Base-by-base conservation (phyloP, 2,797 vertebrate species). In the Yasuhikotakia modesta region DNA sequence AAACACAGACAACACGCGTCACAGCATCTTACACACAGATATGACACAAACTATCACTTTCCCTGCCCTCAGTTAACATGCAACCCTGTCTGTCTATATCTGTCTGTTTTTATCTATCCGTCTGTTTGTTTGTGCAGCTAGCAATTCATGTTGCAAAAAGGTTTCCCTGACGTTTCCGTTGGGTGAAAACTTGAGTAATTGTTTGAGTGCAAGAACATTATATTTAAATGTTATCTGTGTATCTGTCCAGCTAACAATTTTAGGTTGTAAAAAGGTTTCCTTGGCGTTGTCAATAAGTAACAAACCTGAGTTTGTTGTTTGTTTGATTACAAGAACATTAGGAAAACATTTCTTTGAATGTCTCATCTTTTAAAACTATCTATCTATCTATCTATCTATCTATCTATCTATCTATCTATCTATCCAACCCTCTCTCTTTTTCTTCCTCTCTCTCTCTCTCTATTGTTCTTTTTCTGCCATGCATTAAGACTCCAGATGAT, bases 11-110 rank as follows among this genome's bases (percentile, higher is more conserved):
- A 11, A 11, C 50, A 10, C 12, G 5, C 48, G 10, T 39, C 39
- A 46, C 32, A 60, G 50, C 58, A 73, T n/a, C n/a, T n/a, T n/a
- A n/a, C n/a, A 72, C 73, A 63, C 70, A 76, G 61, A 77, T 80
- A 52, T 61, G 39, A 71, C 76, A 55, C 45, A 77, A 69, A 77
- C 61, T 78, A 32, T 27, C 52, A 70, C 73, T 24, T 30, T 67
- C 24, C 21, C 35, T 63, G n/a, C n/a, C 52, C 14, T 46, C 70
- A 53, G 21, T 39, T 77, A 73, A 53, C 60, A 73, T 70, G 24
- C 64, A 72, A 6, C 21, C 57, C 66, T 75, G 66, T 70, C 73
- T 64, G 52, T 30, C 52, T 55, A n/a, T 3, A 21, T 22, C 52
- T 55, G 8, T 53, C 50, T 55, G 8, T 55, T 10, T 55, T 19